phyloP scores from a whole-genome alignment of 2,888 invertebrate genomes.

The Epistrophe eligans region DNA sequence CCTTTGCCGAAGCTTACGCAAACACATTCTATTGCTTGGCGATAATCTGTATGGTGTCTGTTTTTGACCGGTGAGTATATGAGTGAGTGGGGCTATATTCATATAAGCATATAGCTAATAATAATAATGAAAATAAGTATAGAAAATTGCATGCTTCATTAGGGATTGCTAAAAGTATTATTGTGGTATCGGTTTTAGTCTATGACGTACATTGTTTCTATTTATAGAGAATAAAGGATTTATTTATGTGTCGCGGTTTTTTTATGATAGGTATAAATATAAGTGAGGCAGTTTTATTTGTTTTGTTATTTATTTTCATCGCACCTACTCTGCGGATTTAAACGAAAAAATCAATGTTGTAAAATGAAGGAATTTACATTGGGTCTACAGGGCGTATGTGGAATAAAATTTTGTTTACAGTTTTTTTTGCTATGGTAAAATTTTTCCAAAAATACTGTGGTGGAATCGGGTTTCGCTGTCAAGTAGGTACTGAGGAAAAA shows the following conservation, averaged over 20 bases:
- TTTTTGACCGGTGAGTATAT: constrained; percentile 85
- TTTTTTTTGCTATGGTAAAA: background rate
- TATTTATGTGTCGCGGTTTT: background rate
- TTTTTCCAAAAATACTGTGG: background rate
- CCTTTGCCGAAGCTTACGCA: constrained; percentile 83
- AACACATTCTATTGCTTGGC: constrained; percentile 85
- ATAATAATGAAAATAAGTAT: constrained; percentile 12
- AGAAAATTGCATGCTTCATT: constrained; percentile 32
- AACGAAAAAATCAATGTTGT: constrained; percentile 1
- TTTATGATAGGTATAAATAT: background rate
- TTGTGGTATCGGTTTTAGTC: constrained; percentile 13
- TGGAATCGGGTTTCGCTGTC: too few species aligned
- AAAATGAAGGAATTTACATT: background rate
- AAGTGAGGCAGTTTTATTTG: background rate
- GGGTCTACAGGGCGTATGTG: constrained; percentile 43
- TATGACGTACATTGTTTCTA: constrained; percentile 35
- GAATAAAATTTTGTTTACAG: constrained; percentile 4
- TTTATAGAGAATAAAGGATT: constrained; percentile 33
- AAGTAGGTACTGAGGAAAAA: too few species aligned
- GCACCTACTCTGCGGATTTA: background rate
- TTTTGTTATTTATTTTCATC: background rate
- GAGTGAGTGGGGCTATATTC: background rate
- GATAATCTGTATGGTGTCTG: constrained; percentile 85
- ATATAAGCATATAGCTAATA: background rate
- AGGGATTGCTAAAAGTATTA: constrained; percentile 37